A percentile compares a stretch with the other conserved stretches of the same genome.
Evolutionary conservation across 2,797 vertebrate genomes (phyloP).

Genomic region (Heteromormyrus szaboi): DNA sequence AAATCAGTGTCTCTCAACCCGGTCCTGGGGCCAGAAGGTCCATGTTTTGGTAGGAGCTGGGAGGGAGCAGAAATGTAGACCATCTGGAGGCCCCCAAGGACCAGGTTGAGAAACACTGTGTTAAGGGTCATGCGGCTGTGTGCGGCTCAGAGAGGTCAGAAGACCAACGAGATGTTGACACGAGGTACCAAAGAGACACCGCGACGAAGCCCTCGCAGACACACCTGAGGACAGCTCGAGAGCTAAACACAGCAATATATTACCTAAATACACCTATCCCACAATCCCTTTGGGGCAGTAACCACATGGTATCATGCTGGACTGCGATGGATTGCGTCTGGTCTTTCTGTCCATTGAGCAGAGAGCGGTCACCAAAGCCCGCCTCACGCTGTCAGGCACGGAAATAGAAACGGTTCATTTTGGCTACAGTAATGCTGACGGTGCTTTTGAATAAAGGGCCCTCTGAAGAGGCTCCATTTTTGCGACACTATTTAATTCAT

Average conservation of each 20-base stretch:
- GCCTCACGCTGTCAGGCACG: not conserved
- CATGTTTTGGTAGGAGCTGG: not conserved
- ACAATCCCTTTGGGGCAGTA: not conserved
- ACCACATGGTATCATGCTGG: not conserved
- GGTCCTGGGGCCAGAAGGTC: not conserved
- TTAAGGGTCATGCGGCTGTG: not conserved
- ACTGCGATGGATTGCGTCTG: not conserved
- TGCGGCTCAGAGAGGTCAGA: not conserved
- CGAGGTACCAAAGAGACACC: not conserved
- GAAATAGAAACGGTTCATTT: not conserved
- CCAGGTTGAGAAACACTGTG: not conserved
- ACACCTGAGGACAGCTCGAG: not conserved
- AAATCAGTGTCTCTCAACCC: not conserved
- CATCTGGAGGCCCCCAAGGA: not conserved
- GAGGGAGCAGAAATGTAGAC: not conserved
- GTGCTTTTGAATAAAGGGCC: not conserved
- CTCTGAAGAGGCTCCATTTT: not conserved
- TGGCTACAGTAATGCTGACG: not conserved
- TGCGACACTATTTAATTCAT: not conserved
- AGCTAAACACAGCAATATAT: not conserved
- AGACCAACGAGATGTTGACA: not conserved
- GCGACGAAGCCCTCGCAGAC: not conserved
- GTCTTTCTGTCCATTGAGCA: not conserved
- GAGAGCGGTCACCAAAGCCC: not conserved
- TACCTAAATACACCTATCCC: not conserved